Base-by-base conservation (phyloP, 2,113 vertebrate species). In the Camelus bactrianus region DNA sequence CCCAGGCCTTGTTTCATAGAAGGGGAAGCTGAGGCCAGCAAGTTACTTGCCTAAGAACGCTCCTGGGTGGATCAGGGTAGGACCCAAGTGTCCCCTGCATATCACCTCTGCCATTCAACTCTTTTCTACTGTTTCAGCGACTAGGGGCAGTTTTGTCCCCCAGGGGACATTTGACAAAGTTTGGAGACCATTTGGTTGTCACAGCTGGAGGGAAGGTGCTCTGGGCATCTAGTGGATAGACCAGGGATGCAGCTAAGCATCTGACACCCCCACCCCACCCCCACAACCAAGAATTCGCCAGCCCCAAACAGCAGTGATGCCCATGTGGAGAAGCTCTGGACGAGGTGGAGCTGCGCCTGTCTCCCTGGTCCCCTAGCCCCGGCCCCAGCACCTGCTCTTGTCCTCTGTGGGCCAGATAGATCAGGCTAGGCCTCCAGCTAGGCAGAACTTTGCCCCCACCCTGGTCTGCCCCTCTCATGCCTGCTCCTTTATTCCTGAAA, bases 401-500 rank as follows among this genome's bases (percentile, higher is more conserved):
- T 54, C 76, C 67, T 70, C 24, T 3, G 26, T 42, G 56, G 67
- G 54, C 24, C 94, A 69, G 48, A 46, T 1, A 58, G 42, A 38
- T 80, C 65, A 64, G 50, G 32, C 38, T 4, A 38, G 87, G 52
- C 83, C 50, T 81, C 67, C 15, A 54, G 17, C 69, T 69, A 22
- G 76, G 12, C 32, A 76, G 81, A 93, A 65, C 76, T 90, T 96
- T 79, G 76, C 14, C 67, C 54, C 17, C 3, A 38, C 20, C 16
- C 19, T 8, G 1, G 69, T 32, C 42, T 81, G 65, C 30, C 86
- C 65, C 67, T 87, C 64, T 54, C 42, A 8, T 52, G 56, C 8
- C 72, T 83, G 67, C n/a, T 48, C 30, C 79, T 77, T 93, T 70
- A 64, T 87, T 94, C 46, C 48, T 84, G 24, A 87, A 96, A 92